These are phyloP conservation scores for Cecropterus lyciades DNA, from an alignment of 1,140 invertebrate genomes.

Conservation along the genomic window DNA sequence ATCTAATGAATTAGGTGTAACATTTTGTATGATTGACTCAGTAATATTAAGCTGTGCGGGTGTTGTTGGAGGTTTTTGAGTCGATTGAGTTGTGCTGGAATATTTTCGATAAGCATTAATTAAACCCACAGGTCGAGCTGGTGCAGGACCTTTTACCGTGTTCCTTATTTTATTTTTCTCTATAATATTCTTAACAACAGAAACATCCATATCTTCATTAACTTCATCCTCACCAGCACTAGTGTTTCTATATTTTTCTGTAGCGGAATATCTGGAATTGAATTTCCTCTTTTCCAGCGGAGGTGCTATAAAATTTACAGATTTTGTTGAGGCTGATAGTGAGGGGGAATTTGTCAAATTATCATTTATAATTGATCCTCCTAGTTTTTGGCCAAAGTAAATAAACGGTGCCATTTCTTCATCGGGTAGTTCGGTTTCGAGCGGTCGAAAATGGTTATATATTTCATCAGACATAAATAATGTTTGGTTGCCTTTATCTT, in stretches of 20 bases:
- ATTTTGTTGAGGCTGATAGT: slow-evolving; percentile 82
- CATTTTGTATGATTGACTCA: slow-evolving; percentile 56
- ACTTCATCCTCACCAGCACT: slow-evolving; percentile 80
- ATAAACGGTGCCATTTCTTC: slow-evolving; percentile 89
- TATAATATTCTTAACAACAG: slow-evolving; percentile 82
- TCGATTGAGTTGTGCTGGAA: slow-evolving; percentile 63
- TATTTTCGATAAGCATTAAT: slow-evolving; percentile 79
- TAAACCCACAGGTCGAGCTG: slow-evolving; percentile 73
- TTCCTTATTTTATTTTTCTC: slow-evolving; percentile 83
- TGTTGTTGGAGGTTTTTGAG: slow-evolving; percentile 53
- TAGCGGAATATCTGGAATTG: slow-evolving; percentile 79
- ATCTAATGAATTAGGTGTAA: slow-evolving; percentile 50
- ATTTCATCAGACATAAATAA: slow-evolving; percentile 85
- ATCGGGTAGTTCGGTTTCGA: slow-evolving; percentile 86
- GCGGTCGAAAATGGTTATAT: slow-evolving; percentile 86
- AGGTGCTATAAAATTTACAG: slow-evolving; percentile 79
- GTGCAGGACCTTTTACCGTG: slow-evolving; percentile 77
- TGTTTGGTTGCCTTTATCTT: slow-evolving; percentile 75
- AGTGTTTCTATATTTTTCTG: slow-evolving; percentile 77
- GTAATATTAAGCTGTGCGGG: slow-evolving; percentile 59
- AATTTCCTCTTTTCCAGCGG: slow-evolving; percentile 82
- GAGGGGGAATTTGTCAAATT: slow-evolving; percentile 76
- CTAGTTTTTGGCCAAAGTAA: slow-evolving; percentile 89
- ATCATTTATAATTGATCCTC: slow-evolving; percentile 67
- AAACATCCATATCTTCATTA: slow-evolving; percentile 84